phyloP scores from a whole-genome alignment of 2,888 invertebrate genomes.

The Drosophila mettleri region DNA sequence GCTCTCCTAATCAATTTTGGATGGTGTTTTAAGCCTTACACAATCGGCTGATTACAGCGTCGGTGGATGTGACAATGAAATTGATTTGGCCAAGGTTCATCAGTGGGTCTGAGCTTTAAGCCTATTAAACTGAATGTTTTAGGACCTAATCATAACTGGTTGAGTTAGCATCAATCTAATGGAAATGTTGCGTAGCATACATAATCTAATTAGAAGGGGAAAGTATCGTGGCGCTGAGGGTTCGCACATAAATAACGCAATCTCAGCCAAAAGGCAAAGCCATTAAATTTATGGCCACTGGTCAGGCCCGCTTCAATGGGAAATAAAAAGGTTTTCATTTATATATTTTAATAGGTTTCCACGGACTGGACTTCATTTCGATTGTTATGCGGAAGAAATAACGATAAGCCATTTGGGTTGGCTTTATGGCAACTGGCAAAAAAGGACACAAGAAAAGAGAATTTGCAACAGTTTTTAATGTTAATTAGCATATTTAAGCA shows the following conservation, averaged over 20 bases:
- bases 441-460: slow-evolving; percentile 2
- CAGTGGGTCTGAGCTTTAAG: slow-evolving; percentile 25
- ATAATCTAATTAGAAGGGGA: slow-evolving; percentile 70
- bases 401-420: slow-evolving; percentile 63
- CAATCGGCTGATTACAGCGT: slow-evolving; percentile 11
- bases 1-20: slow-evolving; percentile 28
- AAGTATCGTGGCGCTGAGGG: slow-evolving; percentile 12
- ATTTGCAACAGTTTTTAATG: slow-evolving; percentile 11
- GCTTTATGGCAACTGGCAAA: slow-evolving; percentile 12
- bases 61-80: slow-evolving; percentile 33
- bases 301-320: slow-evolving; percentile 39
- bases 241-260: slow-evolving; percentile 71
- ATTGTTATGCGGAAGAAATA: slow-evolving; percentile 66
- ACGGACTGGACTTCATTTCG: slow-evolving; percentile 25
- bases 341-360: slow-evolving; percentile 62
- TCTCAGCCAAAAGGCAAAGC: slow-evolving; percentile 63
- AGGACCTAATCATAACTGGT: slow-evolving; percentile 25
- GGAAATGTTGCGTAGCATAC: slow-evolving; percentile 32
- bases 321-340: slow-evolving; percentile 68
- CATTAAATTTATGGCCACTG: slow-evolving; percentile 75
- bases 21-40: slow-evolving; percentile 23
- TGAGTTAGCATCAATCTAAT: slow-evolving; percentile 30
- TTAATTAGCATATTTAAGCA: slow-evolving; percentile 67
- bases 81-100: slow-evolving; percentile 21
- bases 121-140: slow-evolving; percentile 51